phyloP scores from a whole-genome alignment of 2,888 invertebrate species.

The Miltochrista miniata region DNA sequence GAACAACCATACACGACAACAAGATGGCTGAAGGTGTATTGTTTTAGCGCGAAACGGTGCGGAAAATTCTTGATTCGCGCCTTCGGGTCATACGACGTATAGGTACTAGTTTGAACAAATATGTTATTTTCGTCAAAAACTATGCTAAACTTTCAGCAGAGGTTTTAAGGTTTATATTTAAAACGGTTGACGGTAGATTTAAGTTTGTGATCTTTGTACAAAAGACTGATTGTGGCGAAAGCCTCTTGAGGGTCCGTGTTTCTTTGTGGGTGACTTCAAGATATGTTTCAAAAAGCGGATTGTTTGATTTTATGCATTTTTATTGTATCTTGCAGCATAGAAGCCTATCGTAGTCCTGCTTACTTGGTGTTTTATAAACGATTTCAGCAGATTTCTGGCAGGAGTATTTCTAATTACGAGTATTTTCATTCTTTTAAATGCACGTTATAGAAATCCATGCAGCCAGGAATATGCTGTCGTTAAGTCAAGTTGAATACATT shows the following conservation, averaged over 20 bases:
- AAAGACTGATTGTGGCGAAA: conserved; percentile 58
- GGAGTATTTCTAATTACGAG: no score
- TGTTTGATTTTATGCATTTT: conserved; percentile 36
- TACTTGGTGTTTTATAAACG: no score
- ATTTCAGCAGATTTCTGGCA: no score
- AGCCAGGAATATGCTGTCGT: no score
- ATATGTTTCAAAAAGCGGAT: conserved; percentile 31
- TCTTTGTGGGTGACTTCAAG: conserved; percentile 38
- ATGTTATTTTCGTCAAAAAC: not conserved
- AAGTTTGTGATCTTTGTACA: conserved; percentile 37
- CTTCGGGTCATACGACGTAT: conserved; percentile 49
- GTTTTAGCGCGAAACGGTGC: conserved; percentile 54
- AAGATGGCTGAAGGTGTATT: conserved; percentile 44
- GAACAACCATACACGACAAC: conserved; percentile 29
- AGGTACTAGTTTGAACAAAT: conserved; percentile 17
- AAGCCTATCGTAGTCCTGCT: no score
- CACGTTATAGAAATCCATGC: no score
- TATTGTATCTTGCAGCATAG: conserved; percentile 12
- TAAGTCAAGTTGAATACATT: no score
- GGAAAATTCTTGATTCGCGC: conserved; percentile 57
- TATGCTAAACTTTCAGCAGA: conserved; percentile 9
- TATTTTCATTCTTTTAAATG: no score
- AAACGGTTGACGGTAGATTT: not conserved
- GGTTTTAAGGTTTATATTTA: not conserved
- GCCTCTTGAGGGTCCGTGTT: conserved; percentile 28